Evolutionary conservation across 2,888 invertebrate genomes (phyloP).

Genomic region (Parnassius apollo): DNA sequence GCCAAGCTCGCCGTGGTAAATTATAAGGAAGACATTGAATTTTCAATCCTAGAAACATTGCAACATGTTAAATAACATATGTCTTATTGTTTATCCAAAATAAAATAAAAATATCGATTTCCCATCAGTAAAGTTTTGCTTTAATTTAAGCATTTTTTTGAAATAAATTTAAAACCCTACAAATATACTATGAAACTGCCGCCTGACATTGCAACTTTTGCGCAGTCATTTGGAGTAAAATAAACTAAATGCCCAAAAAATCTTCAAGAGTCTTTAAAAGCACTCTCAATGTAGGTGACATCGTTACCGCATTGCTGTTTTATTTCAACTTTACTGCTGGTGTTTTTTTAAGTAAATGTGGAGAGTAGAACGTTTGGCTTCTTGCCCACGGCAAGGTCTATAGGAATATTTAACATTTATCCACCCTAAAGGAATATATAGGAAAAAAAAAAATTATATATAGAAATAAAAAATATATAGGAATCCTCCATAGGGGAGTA

Average conservation of each 20-base stretch:
- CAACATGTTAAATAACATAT: too few species aligned
- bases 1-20: too few species aligned
- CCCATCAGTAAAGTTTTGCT: too few species aligned
- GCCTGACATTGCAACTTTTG: slow-evolving; percentile 5
- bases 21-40: too few species aligned
- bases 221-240: slow-evolving; percentile 2
- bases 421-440: too few species aligned
- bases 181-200: slow-evolving; percentile 2
- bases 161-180: not conserved
- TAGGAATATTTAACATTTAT: slow-evolving; percentile 3
- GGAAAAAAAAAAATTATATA: too few species aligned
- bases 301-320: slow-evolving; percentile 25
- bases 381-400: slow-evolving; percentile 32
- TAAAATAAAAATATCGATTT: too few species aligned
- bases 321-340: slow-evolving; percentile 25
- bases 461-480: too few species aligned
- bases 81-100: too few species aligned
- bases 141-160: slow-evolving; percentile 8
- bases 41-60: too few species aligned
- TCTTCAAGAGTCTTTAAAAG: slow-evolving; percentile 29
- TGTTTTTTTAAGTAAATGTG: slow-evolving; percentile 26
- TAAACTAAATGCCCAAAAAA: slow-evolving; percentile 26
- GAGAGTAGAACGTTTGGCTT: slow-evolving; percentile 26
- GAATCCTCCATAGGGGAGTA: too few species aligned
- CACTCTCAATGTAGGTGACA: slow-evolving; percentile 7